Percentiles rank a stretch among this genome's conserved stretches.
phyloP scores from a whole-genome alignment of 2,113 vertebrate species.

The Poecile atricapillus region DNA sequence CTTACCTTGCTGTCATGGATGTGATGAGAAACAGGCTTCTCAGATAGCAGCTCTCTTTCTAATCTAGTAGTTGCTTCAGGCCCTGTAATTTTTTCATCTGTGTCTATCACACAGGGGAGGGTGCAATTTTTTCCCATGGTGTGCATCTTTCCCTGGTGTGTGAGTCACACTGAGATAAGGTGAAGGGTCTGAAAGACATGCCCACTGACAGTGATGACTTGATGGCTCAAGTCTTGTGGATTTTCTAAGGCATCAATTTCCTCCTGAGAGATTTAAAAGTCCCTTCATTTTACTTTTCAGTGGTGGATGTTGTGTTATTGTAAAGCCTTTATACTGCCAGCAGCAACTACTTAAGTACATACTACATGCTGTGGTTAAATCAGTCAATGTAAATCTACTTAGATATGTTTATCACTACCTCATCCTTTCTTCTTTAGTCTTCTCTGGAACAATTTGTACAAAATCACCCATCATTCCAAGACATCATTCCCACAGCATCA shows the following conservation, averaged over 20 bases:
- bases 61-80: conserved; percentile 7
- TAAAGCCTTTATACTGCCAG: background rate
- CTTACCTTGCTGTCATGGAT: background rate
- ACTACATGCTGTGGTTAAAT: background rate
- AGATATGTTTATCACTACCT: background rate
- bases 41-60: background rate
- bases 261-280: conserved; percentile 17
- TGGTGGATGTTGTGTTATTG: conserved; percentile 2
- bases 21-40: background rate
- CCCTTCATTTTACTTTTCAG: background rate
- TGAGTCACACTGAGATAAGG: background rate
- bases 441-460: background rate
- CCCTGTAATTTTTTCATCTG: background rate
- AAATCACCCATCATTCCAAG: background rate
- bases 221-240: background rate
- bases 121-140: background rate
- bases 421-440: background rate
- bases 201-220: background rate
- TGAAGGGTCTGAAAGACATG: background rate
- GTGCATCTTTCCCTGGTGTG: background rate
- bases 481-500: background rate
- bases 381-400: background rate
- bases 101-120: background rate
- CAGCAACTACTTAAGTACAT: background rate
- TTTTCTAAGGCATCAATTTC: background rate